phyloP scores from a whole-genome alignment of 2,888 invertebrate genomes.

The Cenopis cana region DNA sequence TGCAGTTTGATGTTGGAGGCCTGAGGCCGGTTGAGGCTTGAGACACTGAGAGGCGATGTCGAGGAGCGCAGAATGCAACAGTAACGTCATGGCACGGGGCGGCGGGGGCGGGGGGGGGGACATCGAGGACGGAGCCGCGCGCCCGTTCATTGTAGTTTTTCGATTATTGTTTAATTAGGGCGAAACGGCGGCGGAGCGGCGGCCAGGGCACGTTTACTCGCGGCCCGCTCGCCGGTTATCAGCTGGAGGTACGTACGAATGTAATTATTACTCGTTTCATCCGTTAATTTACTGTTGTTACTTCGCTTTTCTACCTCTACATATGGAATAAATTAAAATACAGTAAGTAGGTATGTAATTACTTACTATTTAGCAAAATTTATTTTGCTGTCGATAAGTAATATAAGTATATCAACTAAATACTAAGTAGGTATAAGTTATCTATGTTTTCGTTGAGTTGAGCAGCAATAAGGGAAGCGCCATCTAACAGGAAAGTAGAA shows the following conservation, averaged over 20 bases:
- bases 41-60: slow-evolving; percentile 74
- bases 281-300: neutral
- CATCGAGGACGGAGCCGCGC: slow-evolving; percentile 68
- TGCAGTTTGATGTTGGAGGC: slow-evolving; percentile 10
- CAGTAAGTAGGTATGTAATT: neutral
- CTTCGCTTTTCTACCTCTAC: neutral
- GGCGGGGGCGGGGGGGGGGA: neutral
- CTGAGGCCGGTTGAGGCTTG: neutral
- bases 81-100: slow-evolving; percentile 67
- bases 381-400: too few species aligned
- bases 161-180: slow-evolving; percentile 86
- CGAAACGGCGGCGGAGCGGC: slow-evolving; percentile 85
- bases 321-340: neutral
- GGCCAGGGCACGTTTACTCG: slow-evolving; percentile 69
- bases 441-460: neutral
- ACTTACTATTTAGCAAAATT: too few species aligned
- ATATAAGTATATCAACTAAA: too few species aligned
- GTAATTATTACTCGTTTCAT: neutral
- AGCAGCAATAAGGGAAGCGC: neutral
- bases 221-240: slow-evolving; percentile 64
- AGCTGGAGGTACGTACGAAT: slow-evolving; percentile 17
- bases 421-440: too few species aligned
- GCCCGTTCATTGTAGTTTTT: slow-evolving; percentile 85
- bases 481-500: neutral
- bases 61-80: slow-evolving; percentile 81